Evolutionary conservation across 2,888 invertebrate genomes (phyloP), one percentile per base, ranked within the genome.

Genomic region (Chrysodeixis includens): DNA sequence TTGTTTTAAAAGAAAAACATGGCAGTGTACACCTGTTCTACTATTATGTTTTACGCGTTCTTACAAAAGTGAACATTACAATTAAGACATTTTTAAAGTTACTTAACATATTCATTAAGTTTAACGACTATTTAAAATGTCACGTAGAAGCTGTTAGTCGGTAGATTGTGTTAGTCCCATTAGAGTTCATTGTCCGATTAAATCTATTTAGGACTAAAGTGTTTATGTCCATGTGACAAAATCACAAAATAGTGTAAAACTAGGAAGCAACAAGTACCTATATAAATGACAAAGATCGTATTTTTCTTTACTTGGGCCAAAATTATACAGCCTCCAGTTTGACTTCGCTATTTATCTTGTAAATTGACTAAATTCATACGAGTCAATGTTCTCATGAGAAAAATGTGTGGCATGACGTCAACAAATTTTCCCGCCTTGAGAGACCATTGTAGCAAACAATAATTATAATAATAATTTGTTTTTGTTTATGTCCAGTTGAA

Each of bases 381-480:
- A 59, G 74, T 74, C 78, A 77, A 77, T 56, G 74, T 35, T 52
- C 63, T 30, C 60, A 20, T 73, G 77, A 30, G 77, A 77, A 68
- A 68, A 61, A 30, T 2, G 4, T n/a, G 26, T 44, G 20, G n/a
- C 35, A 55, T 63, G 60, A 67, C 32, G 53, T 66, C 67, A 66
- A 14, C 7, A 14, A 57, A 62, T 55, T 76, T 74, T 62, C 30
- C 56, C 40, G 54, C 40, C 8, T 65, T 71, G 20, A 52, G 14
- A 32, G 14, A 12, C 26, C 9, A 56, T 54, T 32, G 14, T 70
- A 22, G 32, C 26, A 54, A 18, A 4, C 30, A 52, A 40, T 14
- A 44, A 40, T 40, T 40, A 46, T 46, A 14, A 49, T 30, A 52
- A 62, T 52, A 52, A 54, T 71, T 69, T 71, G 68, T 69, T 66